A percentile compares a stretch with the other conserved stretches of the same genome.
Evolutionary conservation across 1,140 invertebrate species (phyloP).

Genomic region (Scaptodrosophila lebanonensis): DNA sequence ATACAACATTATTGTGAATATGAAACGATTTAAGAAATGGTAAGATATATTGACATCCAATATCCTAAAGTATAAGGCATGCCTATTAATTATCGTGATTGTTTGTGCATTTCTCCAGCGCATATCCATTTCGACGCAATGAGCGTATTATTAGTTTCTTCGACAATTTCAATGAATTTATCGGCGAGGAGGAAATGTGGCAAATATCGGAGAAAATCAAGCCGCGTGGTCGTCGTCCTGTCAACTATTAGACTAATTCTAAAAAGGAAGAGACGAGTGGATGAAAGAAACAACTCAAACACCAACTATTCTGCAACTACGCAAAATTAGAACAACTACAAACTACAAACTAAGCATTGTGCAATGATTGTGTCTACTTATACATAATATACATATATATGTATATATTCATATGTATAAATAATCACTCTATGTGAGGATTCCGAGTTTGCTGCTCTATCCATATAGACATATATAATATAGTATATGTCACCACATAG

Average conservation of each 20-base stretch:
- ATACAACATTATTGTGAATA: slow-evolving; percentile 97
- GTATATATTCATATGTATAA: too few species aligned
- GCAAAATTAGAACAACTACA: slow-evolving; percentile 38
- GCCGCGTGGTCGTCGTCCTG: slow-evolving; percentile 82
- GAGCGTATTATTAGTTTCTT: slow-evolving; percentile 96
- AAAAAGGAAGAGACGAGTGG: too few species aligned
- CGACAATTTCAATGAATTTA: slow-evolving; percentile 96
- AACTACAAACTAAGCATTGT: neutral
- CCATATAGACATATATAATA: slow-evolving; percentile 27
- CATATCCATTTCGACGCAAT: slow-evolving; percentile 93
- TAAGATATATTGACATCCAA: slow-evolving; percentile 77
- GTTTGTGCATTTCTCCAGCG: slow-evolving; percentile 63
- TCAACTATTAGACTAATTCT: slow-evolving; percentile 61
- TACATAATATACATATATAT: too few species aligned
- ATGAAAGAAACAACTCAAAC: slow-evolving; percentile 14
- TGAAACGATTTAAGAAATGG: slow-evolving; percentile 97
- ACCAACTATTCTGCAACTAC: slow-evolving; percentile 5
- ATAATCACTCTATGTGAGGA: neutral
- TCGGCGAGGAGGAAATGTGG: slow-evolving; percentile 98
- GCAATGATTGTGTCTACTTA: neutral
- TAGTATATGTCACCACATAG: slow-evolving; percentile 11
- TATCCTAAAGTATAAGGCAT: neutral
- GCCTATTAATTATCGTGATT: neutral
- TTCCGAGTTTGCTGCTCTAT: slow-evolving; percentile 6
- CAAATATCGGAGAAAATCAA: slow-evolving; percentile 97